Evolutionary conservation across 2,888 invertebrate genomes (phyloP).

Genomic region (Drosophila macrospina): DNA sequence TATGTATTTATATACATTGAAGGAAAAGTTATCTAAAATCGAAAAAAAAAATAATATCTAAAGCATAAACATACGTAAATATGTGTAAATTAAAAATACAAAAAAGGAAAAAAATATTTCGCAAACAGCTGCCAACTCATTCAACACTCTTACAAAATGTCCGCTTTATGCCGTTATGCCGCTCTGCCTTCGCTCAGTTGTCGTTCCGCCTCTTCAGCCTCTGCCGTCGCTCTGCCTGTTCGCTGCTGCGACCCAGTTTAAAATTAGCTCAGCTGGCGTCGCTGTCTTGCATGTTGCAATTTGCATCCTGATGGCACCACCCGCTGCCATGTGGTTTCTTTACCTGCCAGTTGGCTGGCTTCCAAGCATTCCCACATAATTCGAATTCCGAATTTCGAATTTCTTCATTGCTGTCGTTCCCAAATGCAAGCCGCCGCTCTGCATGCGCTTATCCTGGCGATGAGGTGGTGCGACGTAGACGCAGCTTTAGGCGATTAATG

Average conservation of each 20-base stretch:
- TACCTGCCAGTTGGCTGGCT: slow-evolving; percentile 11
- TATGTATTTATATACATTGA: background rate
- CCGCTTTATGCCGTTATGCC: slow-evolving; percentile 21
- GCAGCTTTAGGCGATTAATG: slow-evolving; percentile 68
- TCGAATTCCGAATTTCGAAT: slow-evolving; percentile 27
- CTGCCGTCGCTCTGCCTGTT: background rate
- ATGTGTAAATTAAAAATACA: background rate
- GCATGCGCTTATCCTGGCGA: slow-evolving; percentile 62
- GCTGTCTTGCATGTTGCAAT: background rate
- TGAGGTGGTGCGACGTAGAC: slow-evolving; percentile 66
- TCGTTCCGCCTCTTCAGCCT: background rate
- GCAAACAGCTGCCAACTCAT: slow-evolving; percentile 61
- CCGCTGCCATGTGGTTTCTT: slow-evolving; percentile 4
- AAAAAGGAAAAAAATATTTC: slow-evolving; percentile 23
- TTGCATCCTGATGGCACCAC: slow-evolving; percentile 7
- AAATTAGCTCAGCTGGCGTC: slow-evolving; percentile 33
- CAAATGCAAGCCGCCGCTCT: slow-evolving; percentile 9
- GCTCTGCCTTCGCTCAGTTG: slow-evolving; percentile 12
- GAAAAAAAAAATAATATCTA: background rate
- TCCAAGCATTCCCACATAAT: slow-evolving; percentile 28
- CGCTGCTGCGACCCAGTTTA: slow-evolving; percentile 24
- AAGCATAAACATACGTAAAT: background rate
- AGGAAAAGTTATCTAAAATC: slow-evolving; percentile 18
- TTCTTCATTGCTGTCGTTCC: background rate
- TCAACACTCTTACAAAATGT: slow-evolving; percentile 36